A percentile compares a stretch with the other conserved stretches of the same genome.
These are phyloP conservation scores for Nettapus auritus DNA, from an alignment of 2,113 vertebrate species.

Conservation along the genomic window DNA sequence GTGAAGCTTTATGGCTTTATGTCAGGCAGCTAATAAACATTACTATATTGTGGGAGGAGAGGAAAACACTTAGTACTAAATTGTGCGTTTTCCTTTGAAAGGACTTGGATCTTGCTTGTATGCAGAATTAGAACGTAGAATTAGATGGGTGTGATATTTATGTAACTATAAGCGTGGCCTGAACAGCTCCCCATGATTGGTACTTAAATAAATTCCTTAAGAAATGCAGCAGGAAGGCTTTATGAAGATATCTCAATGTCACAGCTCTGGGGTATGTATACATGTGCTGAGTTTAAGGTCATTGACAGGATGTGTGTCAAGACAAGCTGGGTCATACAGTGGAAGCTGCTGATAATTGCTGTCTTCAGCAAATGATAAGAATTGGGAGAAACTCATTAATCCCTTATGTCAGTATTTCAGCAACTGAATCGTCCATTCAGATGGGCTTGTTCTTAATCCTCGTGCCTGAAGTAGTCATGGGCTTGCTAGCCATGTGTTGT, in stretches of 20 bases:
- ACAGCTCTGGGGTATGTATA: not conserved
- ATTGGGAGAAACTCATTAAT: not conserved
- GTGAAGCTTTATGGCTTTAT: not conserved
- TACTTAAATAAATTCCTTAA: not conserved
- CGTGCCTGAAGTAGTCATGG: not conserved
- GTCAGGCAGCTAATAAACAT: not conserved
- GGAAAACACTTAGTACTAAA: not conserved
- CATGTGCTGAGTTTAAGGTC: accelerated
- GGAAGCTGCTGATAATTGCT: not conserved
- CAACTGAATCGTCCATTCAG: not conserved
- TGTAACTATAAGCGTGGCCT: not conserved
- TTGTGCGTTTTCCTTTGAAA: not conserved
- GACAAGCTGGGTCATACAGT: accelerated
- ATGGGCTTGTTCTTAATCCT: not conserved
- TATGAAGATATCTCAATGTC: not conserved
- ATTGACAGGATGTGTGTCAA: not conserved
- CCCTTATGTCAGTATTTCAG: not conserved
- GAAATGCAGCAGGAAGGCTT: not conserved
- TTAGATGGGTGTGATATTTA: not conserved
- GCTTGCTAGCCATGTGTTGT: not conserved
- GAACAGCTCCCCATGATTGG: not conserved
- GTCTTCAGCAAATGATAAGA: not conserved
- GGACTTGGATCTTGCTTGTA: not conserved
- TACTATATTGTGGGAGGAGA: not conserved
- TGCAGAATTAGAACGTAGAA: not conserved